Base-by-base conservation (phyloP, 1,140 invertebrate species). In the Helicorthomorpha holstii region DNA sequence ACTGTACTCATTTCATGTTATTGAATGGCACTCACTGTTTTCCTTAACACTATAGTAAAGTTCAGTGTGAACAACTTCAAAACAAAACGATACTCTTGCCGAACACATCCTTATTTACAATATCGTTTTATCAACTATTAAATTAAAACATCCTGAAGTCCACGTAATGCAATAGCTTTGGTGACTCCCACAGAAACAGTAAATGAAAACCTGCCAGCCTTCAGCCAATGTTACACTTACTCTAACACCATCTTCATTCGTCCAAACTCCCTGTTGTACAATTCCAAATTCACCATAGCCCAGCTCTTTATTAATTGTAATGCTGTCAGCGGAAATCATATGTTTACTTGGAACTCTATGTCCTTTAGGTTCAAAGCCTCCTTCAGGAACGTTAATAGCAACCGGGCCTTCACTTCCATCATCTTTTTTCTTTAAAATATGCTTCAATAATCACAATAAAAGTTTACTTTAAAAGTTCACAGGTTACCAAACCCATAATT, bases 251-350 rank as follows among this genome's bases (percentile, higher is more conserved):
- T 86, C 85, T 53, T 76, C 72, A 64, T 91, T 88, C n/a, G 88
- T 92, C 93, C 93, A 98, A 2, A 95, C 85, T 2, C 90, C 94
- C 68, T 97, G 93, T 61, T 95, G 92, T 0, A 98, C 94, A 4
- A 92, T 82, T 7, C 94, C 94, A 73, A 98, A 98, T 65, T 98
- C 93, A 14, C 95, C 94, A 57, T 82, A 83, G 23, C 93, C 93
- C 16, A 98, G 68, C 65, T 93, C 87, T 68, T 95, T 95, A 64
- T 92, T 91, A 2, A 96, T 82, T 34, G 83, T 82, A 59, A 98
- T 93, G 46, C 83, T 82, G 60, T 96, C 90, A 2, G 85, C 78
- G 23, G 90, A 84, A 63, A 98, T 98, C 56, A 98, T 93, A 64
- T 97, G 92, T 68, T 91, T 93, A 60, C 83, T 83, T 44, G 86